A percentile compares a stretch with the other conserved stretches of the same genome.
phyloP scores from a whole-genome alignment of 2,113 vertebrate genomes.

The Rhadina sibilatrix region DNA sequence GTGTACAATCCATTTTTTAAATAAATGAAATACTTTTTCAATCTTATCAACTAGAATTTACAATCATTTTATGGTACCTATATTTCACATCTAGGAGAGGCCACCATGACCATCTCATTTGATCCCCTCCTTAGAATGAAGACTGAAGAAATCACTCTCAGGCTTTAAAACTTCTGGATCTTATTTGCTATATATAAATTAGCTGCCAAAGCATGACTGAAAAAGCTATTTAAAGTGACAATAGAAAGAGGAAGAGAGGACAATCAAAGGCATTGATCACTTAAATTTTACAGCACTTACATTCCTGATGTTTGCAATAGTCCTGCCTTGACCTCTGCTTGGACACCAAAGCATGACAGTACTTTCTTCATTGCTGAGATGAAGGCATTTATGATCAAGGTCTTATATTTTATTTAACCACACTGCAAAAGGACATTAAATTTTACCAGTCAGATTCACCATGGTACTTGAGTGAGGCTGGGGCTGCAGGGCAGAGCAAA shows the following conservation, averaged over 20 bases:
- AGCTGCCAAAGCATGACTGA: background rate
- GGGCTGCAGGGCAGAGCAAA: background rate
- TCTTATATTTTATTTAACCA: constrained; percentile 29
- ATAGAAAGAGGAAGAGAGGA: background rate
- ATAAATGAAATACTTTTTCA: background rate
- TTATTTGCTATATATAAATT: background rate
- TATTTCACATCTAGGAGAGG: background rate
- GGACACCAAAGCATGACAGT: background rate
- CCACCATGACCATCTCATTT: background rate
- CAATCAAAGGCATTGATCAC: background rate
- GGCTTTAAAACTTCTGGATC: background rate
- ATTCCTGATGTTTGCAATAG: background rate
- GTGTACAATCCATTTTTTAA: background rate
- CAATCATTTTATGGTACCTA: background rate
- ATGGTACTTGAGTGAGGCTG: background rate
- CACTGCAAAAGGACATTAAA: background rate
- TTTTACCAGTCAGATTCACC: background rate
- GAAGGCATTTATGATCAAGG: background rate
- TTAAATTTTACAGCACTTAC: background rate
- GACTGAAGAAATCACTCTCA: background rate
- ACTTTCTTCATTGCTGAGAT: background rate
- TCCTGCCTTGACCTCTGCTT: background rate
- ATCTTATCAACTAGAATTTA: background rate
- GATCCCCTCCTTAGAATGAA: background rate
- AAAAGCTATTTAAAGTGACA: background rate